Conservation (phyloP, 2,113 vertebrate species). For the Cheirogaleus medius region DNA sequence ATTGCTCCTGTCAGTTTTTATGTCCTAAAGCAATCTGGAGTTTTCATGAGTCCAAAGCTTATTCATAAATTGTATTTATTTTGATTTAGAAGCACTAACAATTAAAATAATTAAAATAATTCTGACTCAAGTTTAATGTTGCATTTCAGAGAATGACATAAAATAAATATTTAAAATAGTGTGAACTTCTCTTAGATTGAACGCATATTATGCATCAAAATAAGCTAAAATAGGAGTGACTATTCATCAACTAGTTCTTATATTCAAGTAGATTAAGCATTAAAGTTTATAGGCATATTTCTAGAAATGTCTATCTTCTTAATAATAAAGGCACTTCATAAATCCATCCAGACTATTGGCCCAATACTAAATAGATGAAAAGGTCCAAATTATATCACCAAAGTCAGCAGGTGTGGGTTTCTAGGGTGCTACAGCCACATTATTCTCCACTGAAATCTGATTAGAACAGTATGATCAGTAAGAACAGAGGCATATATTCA, state of each 20-base stretch:
- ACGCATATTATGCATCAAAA: background rate
- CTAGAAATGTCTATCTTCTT: background rate
- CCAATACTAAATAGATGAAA: background rate
- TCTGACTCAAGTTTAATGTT: background rate
- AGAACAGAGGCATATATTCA: background rate
- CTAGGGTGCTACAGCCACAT: background rate
- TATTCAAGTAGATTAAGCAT: background rate
- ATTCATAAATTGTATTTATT: background rate
- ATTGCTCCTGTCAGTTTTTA: conserved; percentile 1
- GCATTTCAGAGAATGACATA: background rate
- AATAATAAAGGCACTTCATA: background rate
- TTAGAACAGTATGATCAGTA: background rate
- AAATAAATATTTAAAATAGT: background rate
- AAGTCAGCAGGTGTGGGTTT: background rate
- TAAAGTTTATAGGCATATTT: background rate
- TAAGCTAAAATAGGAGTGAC: background rate
- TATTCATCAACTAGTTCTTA: conserved; percentile 9
- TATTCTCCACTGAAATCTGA: background rate
- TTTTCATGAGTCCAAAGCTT: background rate
- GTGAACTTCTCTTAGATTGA: background rate
- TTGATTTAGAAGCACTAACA: background rate
- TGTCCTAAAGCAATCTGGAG: background rate
- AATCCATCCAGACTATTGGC: background rate
- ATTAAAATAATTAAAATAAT: background rate
- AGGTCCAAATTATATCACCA: background rate